Conservation (phyloP, 1,140 invertebrate genomes). For the Grapholita molesta region DNA sequence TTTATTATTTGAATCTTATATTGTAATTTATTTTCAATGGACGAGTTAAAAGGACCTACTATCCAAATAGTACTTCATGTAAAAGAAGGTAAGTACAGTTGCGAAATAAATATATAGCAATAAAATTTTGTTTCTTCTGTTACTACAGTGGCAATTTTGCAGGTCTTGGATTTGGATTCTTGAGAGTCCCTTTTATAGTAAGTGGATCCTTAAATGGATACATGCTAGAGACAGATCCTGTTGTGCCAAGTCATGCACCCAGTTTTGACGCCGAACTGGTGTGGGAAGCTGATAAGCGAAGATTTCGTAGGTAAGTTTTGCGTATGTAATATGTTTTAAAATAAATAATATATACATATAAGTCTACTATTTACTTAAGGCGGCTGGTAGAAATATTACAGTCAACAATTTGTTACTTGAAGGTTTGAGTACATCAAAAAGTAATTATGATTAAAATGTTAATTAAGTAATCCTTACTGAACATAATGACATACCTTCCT, state of each 20-base stretch:
- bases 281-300: constrained; percentile 70
- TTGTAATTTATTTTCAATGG: constrained; percentile 46
- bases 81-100: constrained; percentile 53
- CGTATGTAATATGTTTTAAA: not conserved
- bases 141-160: constrained; percentile 26
- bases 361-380: no score
- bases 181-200: constrained; percentile 57
- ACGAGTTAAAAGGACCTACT: constrained; percentile 63
- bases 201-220: constrained; percentile 70
- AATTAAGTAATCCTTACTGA: no score
- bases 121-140: constrained; percentile 9
- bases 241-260: constrained; percentile 59
- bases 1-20: constrained; percentile 31
- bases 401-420: no score
- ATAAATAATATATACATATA: no score
- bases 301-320: constrained; percentile 55
- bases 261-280: constrained; percentile 70
- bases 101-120: not conserved
- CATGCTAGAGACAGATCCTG: constrained; percentile 65
- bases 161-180: constrained; percentile 70
- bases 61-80: constrained; percentile 68
- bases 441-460: no score
- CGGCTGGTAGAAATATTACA: no score
- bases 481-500: no score
- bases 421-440: no score